Evolutionary conservation across 2,113 vertebrate genomes (phyloP).

Genomic region (Onychorhynchus coronatus): DNA sequence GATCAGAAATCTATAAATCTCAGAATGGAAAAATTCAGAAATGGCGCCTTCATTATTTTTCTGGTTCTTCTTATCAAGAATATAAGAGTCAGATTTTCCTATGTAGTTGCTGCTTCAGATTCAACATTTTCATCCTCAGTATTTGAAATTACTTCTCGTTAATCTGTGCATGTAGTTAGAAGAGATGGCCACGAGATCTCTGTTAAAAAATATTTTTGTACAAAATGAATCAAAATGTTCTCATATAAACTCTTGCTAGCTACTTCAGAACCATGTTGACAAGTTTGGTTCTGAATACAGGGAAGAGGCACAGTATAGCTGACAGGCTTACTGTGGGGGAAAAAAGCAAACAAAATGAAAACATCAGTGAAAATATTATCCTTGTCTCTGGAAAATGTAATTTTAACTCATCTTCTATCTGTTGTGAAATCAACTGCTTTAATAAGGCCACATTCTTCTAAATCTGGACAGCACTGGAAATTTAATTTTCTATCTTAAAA

Average conservation of each 20-base stretch:
- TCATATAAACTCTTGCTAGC: not conserved
- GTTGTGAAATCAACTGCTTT: not conserved
- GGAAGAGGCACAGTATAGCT: not conserved
- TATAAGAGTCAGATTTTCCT: not conserved
- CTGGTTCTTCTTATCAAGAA: not conserved
- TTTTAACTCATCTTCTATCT: not conserved
- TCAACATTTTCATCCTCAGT: not conserved
- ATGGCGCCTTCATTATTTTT: constrained; percentile 9
- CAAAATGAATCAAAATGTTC: not conserved
- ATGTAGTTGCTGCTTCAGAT: not conserved
- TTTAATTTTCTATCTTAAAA: not conserved
- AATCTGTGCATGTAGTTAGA: not conserved
- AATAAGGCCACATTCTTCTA: not conserved
- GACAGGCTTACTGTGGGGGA: not conserved
- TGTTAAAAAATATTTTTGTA: not conserved
- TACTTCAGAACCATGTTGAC: not conserved
- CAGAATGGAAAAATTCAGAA: not conserved
- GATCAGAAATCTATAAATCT: constrained; percentile 10
- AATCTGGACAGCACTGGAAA: not conserved
- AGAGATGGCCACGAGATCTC: not conserved
- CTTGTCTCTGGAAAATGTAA: not conserved
- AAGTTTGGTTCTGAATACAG: not conserved
- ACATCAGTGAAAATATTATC: not conserved
- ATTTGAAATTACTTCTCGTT: not conserved
- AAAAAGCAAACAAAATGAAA: not conserved